Conservation (phyloP, 2,113 vertebrate species). For the Emydocephalus ijimae region DNA sequence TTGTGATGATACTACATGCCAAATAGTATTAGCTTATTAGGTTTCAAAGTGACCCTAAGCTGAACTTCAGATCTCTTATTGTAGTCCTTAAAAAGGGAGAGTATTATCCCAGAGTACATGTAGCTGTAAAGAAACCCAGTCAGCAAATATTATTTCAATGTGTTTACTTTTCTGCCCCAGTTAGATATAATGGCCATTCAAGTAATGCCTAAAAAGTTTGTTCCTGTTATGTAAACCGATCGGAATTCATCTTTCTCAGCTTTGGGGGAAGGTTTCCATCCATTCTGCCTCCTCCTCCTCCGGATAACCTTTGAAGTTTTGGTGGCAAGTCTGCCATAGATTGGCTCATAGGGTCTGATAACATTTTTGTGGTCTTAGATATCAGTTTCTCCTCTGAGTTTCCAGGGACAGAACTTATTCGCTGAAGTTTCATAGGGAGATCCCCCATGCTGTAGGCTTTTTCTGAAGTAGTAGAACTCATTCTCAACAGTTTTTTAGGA, state of each 20-base stretch:
- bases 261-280: constrained; percentile 95
- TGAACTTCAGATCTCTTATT: constrained; percentile 65
- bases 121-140: constrained; percentile 62
- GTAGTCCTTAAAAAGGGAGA: constrained; percentile 48
- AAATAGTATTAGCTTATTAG: constrained; percentile 69
- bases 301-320: constrained; percentile 93
- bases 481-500: constrained; percentile 92
- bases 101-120: constrained; percentile 57
- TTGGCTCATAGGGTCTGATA: constrained; percentile 91
- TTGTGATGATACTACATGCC: constrained; percentile 83
- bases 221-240: constrained; percentile 88
- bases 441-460: constrained; percentile 97
- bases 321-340: constrained; percentile 96
- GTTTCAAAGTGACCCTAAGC: constrained; percentile 68
- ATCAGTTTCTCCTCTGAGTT: constrained; percentile 91
- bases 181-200: constrained; percentile 40
- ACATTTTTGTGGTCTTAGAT: constrained; percentile 83
- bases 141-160: constrained; percentile 30
- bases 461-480: constrained; percentile 98
- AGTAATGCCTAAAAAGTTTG: constrained; percentile 32
- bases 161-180: constrained; percentile 43
- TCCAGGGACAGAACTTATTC: constrained; percentile 97
- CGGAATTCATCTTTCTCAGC: constrained; percentile 98
- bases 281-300: constrained; percentile 76
- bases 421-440: constrained; percentile 95